Percentiles rank a stretch among this genome's conserved stretches.
Evolutionary conservation across 2,797 vertebrate genomes (phyloP).

Genomic region (Sebastiscus tertius): DNA sequence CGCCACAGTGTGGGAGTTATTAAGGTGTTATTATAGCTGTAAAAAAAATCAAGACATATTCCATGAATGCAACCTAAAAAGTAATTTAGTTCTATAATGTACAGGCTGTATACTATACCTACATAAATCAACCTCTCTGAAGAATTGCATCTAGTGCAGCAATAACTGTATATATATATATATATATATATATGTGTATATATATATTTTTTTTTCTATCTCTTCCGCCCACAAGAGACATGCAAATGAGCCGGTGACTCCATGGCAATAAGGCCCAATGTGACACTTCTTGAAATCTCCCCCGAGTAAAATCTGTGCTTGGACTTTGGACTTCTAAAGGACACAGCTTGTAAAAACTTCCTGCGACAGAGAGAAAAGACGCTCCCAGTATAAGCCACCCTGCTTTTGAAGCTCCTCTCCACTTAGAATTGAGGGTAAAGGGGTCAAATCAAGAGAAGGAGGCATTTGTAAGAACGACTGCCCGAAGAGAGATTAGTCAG

Average conservation of each 20-base stretch:
- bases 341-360: conserved; percentile 47
- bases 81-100: conserved; percentile 32
- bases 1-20: conserved; percentile 5
- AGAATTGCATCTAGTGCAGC: conserved; percentile 31
- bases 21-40: conserved; percentile 31
- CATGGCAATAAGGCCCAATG: conserved; percentile 32
- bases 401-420: conserved; percentile 54
- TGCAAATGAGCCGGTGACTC: conserved; percentile 45
- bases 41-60: conserved; percentile 14
- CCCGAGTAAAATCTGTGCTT: conserved; percentile 26
- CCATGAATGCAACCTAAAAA: conserved; percentile 32
- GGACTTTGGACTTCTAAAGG: conserved; percentile 56
- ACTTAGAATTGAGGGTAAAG: conserved; percentile 59
- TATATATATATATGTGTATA: neutral
- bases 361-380: conserved; percentile 13
- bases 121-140: conserved; percentile 33
- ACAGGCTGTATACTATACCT: neutral
- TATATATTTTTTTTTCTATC: neutral
- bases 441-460: conserved; percentile 58
- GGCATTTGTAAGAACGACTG: conserved; percentile 50
- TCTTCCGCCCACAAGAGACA: conserved; percentile 17
- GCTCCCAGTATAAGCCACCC: conserved; percentile 27
- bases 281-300: conserved; percentile 44
- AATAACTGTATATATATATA: conserved; percentile 2
- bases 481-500: conserved; percentile 64